Percentiles rank a stretch among this genome's conserved stretches.
These are phyloP conservation scores for Columba guinea DNA, from an alignment of 2,797 vertebrate genomes.

Conservation along the genomic window DNA sequence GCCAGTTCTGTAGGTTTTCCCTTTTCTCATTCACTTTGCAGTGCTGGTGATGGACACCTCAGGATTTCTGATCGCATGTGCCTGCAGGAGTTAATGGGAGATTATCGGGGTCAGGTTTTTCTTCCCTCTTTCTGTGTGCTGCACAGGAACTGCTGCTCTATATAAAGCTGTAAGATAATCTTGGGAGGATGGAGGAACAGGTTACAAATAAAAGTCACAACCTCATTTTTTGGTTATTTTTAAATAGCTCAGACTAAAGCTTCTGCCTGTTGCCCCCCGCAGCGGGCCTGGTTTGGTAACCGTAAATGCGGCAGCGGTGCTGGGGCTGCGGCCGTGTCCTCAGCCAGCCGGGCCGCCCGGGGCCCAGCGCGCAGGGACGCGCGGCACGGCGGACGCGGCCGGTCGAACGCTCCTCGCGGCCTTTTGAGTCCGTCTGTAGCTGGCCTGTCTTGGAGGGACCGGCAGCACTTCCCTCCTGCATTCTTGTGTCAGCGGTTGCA, in stretches of 20 bases:
- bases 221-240: background rate
- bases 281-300: background rate
- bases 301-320: background rate
- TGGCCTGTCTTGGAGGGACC: background rate
- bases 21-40: background rate
- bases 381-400: background rate
- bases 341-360: too few relatives aligned
- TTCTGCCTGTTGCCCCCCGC: background rate
- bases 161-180: background rate
- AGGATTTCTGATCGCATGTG: background rate
- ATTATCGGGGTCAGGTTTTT: background rate
- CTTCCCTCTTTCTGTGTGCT: background rate
- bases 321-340: background rate
- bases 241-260: background rate
- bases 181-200: background rate
- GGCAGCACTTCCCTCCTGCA: background rate
- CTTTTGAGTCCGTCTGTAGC: background rate
- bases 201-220: background rate
- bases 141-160: fast-evolving
- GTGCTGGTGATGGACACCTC: background rate
- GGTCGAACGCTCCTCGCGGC: background rate
- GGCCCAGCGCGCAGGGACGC: too few relatives aligned
- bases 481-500: background rate
- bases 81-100: background rate
- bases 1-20: background rate